These are phyloP conservation scores for Epinotia ramella DNA, from an alignment of 2,888 invertebrate genomes.

Conservation along the genomic window DNA sequence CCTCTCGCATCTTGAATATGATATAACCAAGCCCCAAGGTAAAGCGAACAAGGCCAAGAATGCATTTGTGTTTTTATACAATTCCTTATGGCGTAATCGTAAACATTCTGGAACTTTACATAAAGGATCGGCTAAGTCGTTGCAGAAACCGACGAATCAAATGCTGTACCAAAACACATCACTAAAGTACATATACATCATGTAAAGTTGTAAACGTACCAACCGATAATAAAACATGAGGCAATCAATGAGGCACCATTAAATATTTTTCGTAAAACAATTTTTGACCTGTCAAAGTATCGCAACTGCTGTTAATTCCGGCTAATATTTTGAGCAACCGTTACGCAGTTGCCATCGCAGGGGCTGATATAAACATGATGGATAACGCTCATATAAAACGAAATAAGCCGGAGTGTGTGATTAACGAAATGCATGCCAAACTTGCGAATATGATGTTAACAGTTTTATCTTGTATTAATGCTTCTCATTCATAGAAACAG, in stretches of 20 bases:
- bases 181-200: neutral
- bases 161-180: neutral
- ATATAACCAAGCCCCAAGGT: no score
- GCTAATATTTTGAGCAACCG: conserved; percentile 80
- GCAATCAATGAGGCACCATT: conserved; percentile 50
- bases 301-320: conserved; percentile 80
- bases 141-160: neutral
- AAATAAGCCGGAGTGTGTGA: conserved; percentile 58
- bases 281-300: conserved; percentile 78
- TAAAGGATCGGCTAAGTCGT: neutral
- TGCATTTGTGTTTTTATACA: no score
- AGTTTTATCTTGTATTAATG: conserved; percentile 7
- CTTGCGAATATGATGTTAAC: conserved; percentile 11
- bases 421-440: conserved; percentile 19
- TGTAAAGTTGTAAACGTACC: neutral
- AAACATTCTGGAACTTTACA: neutral
- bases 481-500: neutral
- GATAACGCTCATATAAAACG: conserved; percentile 75
- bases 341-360: conserved; percentile 75
- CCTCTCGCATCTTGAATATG: no score
- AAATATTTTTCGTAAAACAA: conserved; percentile 64
- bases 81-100: no score
- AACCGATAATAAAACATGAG: neutral
- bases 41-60: no score
- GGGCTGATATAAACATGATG: conserved; percentile 80